Evolutionary conservation across 1,140 invertebrate species (phyloP), one percentile per base, ranked within the genome.

Genomic region (Drosophila kanapiae): DNA sequence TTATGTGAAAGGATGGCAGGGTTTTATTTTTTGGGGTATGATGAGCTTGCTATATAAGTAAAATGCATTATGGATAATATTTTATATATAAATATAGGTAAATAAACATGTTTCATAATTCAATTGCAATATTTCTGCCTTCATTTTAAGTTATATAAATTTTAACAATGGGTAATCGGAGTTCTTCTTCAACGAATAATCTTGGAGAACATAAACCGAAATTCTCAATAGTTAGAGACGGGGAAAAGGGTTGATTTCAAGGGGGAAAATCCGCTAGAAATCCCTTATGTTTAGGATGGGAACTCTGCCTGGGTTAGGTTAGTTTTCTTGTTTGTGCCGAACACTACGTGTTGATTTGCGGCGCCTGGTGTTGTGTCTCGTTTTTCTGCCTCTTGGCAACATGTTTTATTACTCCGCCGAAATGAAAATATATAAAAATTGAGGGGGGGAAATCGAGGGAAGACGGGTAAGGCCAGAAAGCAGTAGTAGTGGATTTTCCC

Each of bases 331-430:
- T 53, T 23, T 23, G 23, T 23, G 23, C 23, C 6, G n/a, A n/a
- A 13, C 47, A 43, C 71, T 74, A 88, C 84, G 84, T 86, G 80
- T 86, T 86, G 79, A 86, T 86, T 82, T 82, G 75, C 67, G 48
- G 65, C 59, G 75, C 75, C 63, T 59, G 38, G 48, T 67, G 42
- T 62, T 68, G 45, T 75, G 58, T 49, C 14, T 76, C 47, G 35
- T 62, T 51, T 49, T 68, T 38, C 43, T 45, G 29, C 9, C 58
- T 27, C 31, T 23, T 23, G 13, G 23, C 7, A 64, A 38, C 54
- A 64, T 84, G 75, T 78, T 85, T 81, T 86, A 82, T 85, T 63
- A 62, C 48, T 42, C 75, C 40, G 45, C 51, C 48, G 33, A 60
- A 60, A 74, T 61, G 48, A 38, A 54, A 38, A 23, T 9, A 54